Conservation (phyloP, 2,113 vertebrate genomes). For the Scartelaos histophorus region DNA sequence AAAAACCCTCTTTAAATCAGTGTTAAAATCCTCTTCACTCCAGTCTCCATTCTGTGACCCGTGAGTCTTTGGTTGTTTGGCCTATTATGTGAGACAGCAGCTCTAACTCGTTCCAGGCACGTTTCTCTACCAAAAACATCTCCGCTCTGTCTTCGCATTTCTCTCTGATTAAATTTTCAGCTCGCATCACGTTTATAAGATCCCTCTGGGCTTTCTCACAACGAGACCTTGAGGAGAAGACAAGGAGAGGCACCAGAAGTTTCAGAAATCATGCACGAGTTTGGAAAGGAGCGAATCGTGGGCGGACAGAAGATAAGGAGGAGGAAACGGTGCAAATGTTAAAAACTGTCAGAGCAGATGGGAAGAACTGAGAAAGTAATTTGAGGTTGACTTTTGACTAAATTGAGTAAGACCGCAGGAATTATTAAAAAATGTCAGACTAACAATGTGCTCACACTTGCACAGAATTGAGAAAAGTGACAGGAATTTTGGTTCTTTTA, state of each 20-base stretch:
- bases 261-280: constrained; percentile 43
- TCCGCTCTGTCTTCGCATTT: constrained; percentile 58
- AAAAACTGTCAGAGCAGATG: constrained; percentile 44
- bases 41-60: neutral
- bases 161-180: constrained; percentile 68
- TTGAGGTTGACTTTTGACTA: neutral
- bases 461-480: too few species aligned
- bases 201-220: constrained; percentile 62
- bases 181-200: constrained; percentile 31
- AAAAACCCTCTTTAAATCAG: neutral
- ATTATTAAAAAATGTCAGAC: neutral
- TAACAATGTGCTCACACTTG: neutral
- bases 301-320: constrained; percentile 33
- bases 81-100: constrained; percentile 33
- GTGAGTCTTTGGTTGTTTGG: constrained; percentile 20
- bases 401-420: neutral
- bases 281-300: constrained; percentile 27
- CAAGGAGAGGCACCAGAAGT: constrained; percentile 53
- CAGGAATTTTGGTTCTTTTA: too few species aligned
- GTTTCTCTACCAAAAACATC: constrained; percentile 49
- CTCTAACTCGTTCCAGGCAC: constrained; percentile 50
- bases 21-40: neutral
- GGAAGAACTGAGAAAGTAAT: neutral
- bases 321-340: constrained; percentile 14
- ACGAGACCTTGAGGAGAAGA: constrained; percentile 69